Evolutionary conservation across 2,888 invertebrate species (phyloP).

Genomic region (Macropis europaea): DNA sequence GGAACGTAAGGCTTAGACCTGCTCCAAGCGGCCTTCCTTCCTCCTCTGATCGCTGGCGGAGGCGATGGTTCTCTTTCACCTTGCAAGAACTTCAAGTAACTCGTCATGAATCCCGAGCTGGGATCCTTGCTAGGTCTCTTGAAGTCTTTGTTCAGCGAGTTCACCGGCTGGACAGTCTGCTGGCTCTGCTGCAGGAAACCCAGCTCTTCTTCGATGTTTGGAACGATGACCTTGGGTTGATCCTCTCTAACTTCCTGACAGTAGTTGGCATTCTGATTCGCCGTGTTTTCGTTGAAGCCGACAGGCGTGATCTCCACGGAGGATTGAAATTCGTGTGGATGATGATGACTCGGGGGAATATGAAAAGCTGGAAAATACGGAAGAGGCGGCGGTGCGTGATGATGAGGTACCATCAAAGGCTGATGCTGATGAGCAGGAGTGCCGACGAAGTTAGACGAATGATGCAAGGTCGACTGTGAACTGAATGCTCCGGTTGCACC

Average conservation of each 20-base stretch:
- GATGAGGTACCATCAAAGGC: slow-evolving; percentile 86
- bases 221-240: slow-evolving; percentile 92
- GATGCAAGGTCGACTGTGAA: slow-evolving; percentile 82
- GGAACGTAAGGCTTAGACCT: slow-evolving; percentile 78
- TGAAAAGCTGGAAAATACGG: slow-evolving; percentile 90
- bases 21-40: slow-evolving; percentile 86
- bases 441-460: slow-evolving; percentile 80
- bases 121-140: slow-evolving; percentile 82
- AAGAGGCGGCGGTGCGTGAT: slow-evolving; percentile 83
- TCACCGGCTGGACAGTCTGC: slow-evolving; percentile 72
- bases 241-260: slow-evolving; percentile 81
- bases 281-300: slow-evolving; percentile 51
- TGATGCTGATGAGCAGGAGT: slow-evolving; percentile 83
- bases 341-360: slow-evolving; percentile 81
- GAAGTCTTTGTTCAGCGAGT: slow-evolving; percentile 84
- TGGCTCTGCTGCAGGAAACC: slow-evolving; percentile 84
- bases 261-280: slow-evolving; percentile 59
- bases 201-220: slow-evolving; percentile 93
- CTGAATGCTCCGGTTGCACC: slow-evolving; percentile 82
- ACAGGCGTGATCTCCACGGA: slow-evolving; percentile 85
- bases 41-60: slow-evolving; percentile 86
- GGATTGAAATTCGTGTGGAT: slow-evolving; percentile 84
- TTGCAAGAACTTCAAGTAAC: slow-evolving; percentile 91
- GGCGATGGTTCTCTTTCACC: slow-evolving; percentile 91
- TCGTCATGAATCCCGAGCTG: slow-evolving; percentile 91